phyloP scores from a whole-genome alignment of 2,888 invertebrate genomes.

The Neocrepidodera transversa region DNA sequence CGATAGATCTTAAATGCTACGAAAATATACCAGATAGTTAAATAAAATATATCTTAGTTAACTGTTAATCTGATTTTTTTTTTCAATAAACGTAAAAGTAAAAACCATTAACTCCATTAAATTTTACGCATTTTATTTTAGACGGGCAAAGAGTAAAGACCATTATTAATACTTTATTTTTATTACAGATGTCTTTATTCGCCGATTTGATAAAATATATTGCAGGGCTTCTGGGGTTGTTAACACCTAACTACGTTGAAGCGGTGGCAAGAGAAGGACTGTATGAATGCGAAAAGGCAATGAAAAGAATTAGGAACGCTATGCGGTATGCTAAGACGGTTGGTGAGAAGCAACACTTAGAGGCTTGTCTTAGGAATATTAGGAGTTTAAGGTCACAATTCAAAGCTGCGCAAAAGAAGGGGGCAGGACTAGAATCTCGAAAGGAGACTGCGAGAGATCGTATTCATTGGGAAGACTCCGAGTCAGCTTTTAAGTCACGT shows the following conservation, averaged over 20 bases:
- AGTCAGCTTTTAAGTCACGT: constrained; percentile 7
- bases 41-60: too few species aligned
- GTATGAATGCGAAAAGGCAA: background rate
- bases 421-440: background rate
- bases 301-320: background rate
- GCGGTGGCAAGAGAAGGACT: too few species aligned
- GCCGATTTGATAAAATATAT: background rate
- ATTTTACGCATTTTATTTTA: too few species aligned
- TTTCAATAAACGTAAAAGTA: too few species aligned
- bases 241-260: background rate
- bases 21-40: too few species aligned
- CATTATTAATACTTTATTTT: too few species aligned
- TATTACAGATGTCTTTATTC: background rate
- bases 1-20: too few species aligned
- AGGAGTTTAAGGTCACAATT: background rate
- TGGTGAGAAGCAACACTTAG: background rate
- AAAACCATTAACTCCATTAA: too few species aligned
- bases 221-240: background rate
- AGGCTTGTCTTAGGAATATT: background rate
- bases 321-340: background rate
- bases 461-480: constrained; percentile 15
- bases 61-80: too few species aligned
- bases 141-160: too few species aligned
- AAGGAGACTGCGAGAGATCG: background rate
- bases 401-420: constrained; percentile 1